A percentile compares a stretch with the other conserved stretches of the same genome.
Evolutionary conservation across 2,113 vertebrate genomes (phyloP).

Genomic region (Myrmecobius fasciatus): DNA sequence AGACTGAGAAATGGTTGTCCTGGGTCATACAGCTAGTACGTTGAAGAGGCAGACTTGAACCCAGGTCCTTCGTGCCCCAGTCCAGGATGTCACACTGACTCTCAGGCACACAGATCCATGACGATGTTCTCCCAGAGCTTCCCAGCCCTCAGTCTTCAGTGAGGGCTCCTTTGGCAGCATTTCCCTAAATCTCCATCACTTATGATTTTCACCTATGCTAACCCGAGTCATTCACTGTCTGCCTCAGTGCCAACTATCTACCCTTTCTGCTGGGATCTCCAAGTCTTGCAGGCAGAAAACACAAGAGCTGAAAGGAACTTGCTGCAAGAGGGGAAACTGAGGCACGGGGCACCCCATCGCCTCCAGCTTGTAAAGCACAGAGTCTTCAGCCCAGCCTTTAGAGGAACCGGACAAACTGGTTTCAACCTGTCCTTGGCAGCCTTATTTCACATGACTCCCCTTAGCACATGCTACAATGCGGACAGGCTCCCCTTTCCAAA

Average conservation of each 20-base stretch:
- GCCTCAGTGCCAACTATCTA: not conserved
- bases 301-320: not conserved
- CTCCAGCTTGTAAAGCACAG: not conserved
- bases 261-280: not conserved
- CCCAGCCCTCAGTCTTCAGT: not conserved
- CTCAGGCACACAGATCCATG: not conserved
- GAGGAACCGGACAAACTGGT: not conserved
- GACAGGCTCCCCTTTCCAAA: not conserved
- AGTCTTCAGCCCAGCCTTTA: not conserved
- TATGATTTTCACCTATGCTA: not conserved
- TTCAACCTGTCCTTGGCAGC: not conserved
- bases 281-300: not conserved
- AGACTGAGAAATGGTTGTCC: not conserved
- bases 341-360: not conserved
- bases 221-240: not conserved
- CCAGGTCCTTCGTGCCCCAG: not conserved
- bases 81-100: not conserved
- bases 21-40: not conserved
- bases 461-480: not conserved
- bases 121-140: not conserved
- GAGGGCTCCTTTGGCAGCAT: not conserved
- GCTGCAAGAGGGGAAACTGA: not conserved
- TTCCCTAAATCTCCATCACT: not conserved
- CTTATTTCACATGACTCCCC: not conserved
- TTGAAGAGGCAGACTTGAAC: not conserved